Conservation (phyloP, 2,113 vertebrate species). For the Psittacula cyanocephala region DNA sequence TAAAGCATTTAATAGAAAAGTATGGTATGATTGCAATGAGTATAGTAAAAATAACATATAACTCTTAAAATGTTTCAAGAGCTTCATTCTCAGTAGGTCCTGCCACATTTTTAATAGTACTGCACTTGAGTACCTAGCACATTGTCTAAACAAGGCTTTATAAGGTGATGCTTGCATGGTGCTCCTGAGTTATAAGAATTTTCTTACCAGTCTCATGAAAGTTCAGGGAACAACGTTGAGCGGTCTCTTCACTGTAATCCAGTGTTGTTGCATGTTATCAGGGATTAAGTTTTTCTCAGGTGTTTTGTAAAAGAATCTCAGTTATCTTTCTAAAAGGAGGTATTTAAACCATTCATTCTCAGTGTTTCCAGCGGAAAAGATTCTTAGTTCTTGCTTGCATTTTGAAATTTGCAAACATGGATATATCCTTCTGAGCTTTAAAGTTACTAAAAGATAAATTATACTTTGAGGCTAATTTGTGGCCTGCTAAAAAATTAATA, state of each 20-base stretch:
- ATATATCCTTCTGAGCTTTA: not conserved
- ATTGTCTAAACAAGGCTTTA: not conserved
- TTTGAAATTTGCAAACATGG: not conserved
- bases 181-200: not conserved
- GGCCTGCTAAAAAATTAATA: not conserved
- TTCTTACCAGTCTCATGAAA: not conserved
- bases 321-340: not conserved
- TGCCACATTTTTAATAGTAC: not conserved
- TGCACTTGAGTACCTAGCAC: not conserved
- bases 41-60: not conserved
- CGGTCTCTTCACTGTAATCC: not conserved
- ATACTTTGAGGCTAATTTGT: not conserved
- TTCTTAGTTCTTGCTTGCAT: not conserved
- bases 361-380: not conserved
- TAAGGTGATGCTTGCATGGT: not conserved
- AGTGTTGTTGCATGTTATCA: not conserved
- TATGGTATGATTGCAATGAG: not conserved
- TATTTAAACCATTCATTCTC: not conserved
- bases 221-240: not conserved
- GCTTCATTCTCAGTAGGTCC: not conserved
- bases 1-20: not conserved
- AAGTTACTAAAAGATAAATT: not conserved
- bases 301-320: not conserved
- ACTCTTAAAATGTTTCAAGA: not conserved
- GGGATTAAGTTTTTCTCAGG: not conserved